A percentile compares a stretch with the other conserved stretches of the same genome.
Conservation (phyloP, 1,140 invertebrate genomes). For the Batillaria attramentaria region DNA sequence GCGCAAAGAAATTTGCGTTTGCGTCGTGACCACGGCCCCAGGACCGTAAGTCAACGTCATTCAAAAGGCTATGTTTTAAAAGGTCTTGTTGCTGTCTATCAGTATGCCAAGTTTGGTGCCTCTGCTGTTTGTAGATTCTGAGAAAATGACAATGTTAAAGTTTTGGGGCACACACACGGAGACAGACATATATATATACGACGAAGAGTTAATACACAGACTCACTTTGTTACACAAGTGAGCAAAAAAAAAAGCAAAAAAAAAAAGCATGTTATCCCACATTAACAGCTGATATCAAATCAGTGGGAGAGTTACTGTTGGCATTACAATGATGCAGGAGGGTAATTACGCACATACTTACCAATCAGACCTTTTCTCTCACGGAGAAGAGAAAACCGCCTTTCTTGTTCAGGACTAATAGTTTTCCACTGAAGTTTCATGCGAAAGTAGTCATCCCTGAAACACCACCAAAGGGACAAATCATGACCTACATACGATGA, state of each 20-base stretch:
- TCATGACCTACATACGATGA: neutral
- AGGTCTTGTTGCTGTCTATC: too few relatives aligned
- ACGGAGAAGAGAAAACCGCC: constrained; percentile 87
- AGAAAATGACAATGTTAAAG: too few relatives aligned
- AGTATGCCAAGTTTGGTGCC: too few relatives aligned
- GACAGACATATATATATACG: neutral
- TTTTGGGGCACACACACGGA: neutral
- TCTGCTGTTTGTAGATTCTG: too few relatives aligned
- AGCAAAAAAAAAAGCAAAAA: too few relatives aligned
- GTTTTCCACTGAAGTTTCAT: constrained; percentile 98
- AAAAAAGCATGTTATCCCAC: neutral
- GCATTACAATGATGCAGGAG: neutral
- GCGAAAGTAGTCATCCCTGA: constrained; percentile 87
- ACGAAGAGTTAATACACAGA: too few relatives aligned
- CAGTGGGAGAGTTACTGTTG: neutral
- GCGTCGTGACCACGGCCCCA: too few relatives aligned
- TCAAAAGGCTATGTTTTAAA: too few relatives aligned
- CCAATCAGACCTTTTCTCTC: constrained; percentile 95
- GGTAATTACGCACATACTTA: constrained; percentile 63
- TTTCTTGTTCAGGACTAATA: constrained; percentile 89
- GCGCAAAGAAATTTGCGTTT: too few relatives aligned
- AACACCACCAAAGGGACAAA: constrained; percentile 37
- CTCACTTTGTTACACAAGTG: too few relatives aligned
- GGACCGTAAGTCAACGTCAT: too few relatives aligned
- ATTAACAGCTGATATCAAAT: neutral